Base-by-base conservation (phyloP, 2,797 vertebrate species). In the Sternarchorhynchus goeldii region DNA sequence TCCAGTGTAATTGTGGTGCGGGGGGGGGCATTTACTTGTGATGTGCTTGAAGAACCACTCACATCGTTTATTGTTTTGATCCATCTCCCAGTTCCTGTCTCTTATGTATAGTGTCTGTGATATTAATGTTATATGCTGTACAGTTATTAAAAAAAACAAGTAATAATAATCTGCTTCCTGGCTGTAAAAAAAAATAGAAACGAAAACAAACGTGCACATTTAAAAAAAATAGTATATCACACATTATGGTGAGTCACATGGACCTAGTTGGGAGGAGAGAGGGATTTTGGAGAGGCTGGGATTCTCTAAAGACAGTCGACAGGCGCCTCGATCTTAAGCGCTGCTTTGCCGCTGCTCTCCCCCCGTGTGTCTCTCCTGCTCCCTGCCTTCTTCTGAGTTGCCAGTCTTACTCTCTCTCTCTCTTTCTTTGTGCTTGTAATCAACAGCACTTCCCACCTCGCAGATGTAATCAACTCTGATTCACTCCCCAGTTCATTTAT, bases 101-200 rank as follows among this genome's bases (percentile, higher is more conserved):
- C 63, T 70, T 87, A 60, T 93, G 90, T 90, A 91, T 86, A 90
- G 87, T 88, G 71, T 89, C 82, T 77, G 84, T 90, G 90, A 83
- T 89, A 87, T 80, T 89, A 79, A 90, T 89, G 90, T 92, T 90
- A 87, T 88, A 90, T 87, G 85, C 83, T 94, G 93, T 94, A 93
- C 92, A 93, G 91, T 89, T 91, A 88, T 90, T 90, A 87, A 85
- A 85, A 89, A 80, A 84, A 69, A 82, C 88, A 80, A 88, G 81
- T 85, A 81, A 64, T 78, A 84, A 85, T 86, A 85, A 78, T 73
- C 80, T 78, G 81, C 83, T 86, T 84, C 82, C 83, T 85, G 84
- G 86, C 85, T 87, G 84, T 85, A 86, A 85, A 66, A 83, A 86
- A 75, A 77, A 75, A 64, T n/a, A 25, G 25, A 25, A 25, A 25